Evolutionary conservation across 2,888 invertebrate genomes (phyloP).

Genomic region (Apoda limacodes): DNA sequence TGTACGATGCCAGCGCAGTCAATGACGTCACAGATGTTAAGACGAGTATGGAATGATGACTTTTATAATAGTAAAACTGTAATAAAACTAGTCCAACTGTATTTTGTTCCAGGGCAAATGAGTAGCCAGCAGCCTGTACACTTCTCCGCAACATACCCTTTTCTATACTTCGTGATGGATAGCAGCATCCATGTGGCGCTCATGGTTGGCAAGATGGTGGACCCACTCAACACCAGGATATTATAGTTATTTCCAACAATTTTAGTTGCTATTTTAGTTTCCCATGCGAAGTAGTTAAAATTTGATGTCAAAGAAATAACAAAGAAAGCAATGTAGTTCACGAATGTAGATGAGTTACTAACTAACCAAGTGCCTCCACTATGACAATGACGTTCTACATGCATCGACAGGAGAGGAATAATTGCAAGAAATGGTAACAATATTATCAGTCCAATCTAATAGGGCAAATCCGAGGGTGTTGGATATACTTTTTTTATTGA

Average conservation of each 20-base stretch:
- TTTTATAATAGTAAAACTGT: neutral
- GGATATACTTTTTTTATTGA: too few relatives aligned
- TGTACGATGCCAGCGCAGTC: too few relatives aligned
- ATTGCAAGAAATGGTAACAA: too few relatives aligned
- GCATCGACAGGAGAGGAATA: too few relatives aligned
- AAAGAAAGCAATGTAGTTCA: too few relatives aligned
- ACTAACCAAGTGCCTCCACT: too few relatives aligned
- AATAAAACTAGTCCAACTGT: neutral
- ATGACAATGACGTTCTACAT: too few relatives aligned
- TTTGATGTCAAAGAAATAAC: neutral
- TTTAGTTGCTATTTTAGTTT: slow-evolving; percentile 17
- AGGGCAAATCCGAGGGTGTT: too few relatives aligned
- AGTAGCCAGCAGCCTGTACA: slow-evolving; percentile 71
- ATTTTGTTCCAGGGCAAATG: slow-evolving; percentile 44
- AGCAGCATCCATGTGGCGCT: slow-evolving; percentile 81
- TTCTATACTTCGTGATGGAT: slow-evolving; percentile 88
- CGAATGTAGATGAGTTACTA: too few relatives aligned
- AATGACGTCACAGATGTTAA: neutral
- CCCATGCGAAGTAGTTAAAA: too few relatives aligned
- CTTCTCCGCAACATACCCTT: slow-evolving; percentile 85
- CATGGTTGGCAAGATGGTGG: slow-evolving; percentile 85
- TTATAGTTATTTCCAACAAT: slow-evolving; percentile 60
- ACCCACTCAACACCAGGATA: slow-evolving; percentile 85
- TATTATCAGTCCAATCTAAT: too few relatives aligned
- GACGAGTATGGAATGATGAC: neutral